phyloP scores from a whole-genome alignment of 2,113 vertebrate genomes.

The Tapirus terrestris region DNA sequence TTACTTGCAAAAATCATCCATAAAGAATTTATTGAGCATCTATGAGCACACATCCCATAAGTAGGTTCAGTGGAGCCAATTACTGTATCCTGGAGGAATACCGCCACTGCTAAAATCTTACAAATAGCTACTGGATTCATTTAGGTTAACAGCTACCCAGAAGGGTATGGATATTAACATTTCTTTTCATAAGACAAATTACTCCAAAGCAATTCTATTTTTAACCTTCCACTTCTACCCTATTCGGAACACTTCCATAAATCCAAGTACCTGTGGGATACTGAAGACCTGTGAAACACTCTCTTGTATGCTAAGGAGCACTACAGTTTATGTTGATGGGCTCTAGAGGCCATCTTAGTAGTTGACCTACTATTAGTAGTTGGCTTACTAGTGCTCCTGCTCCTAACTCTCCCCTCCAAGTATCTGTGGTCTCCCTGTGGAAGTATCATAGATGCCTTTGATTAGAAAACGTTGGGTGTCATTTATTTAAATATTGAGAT shows the following conservation, averaged over 20 bases:
- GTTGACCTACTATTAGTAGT: background rate
- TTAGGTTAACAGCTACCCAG: background rate
- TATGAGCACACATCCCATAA: background rate
- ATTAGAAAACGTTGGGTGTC: background rate
- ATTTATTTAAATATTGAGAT: constrained; percentile 6
- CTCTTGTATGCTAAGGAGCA: background rate
- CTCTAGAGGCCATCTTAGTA: background rate
- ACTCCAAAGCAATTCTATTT: background rate
- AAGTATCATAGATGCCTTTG: background rate
- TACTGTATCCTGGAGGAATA: background rate
- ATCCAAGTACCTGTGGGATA: background rate
- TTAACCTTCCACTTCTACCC: background rate
- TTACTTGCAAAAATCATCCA: background rate
- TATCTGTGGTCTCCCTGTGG: background rate
- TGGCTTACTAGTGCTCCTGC: background rate
- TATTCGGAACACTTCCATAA: background rate
- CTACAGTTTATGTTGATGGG: background rate
- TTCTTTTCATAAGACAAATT: background rate
- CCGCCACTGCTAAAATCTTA: background rate
- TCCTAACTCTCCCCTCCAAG: background rate
- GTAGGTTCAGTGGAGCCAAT: background rate
- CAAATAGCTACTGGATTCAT: background rate
- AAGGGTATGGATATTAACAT: background rate
- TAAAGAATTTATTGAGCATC: background rate
- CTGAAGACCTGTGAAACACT: background rate